Evolutionary conservation across 2,797 vertebrate genomes (phyloP), one percentile per base, ranked within the genome.

Genomic region (Muscicapa comitata): DNA sequence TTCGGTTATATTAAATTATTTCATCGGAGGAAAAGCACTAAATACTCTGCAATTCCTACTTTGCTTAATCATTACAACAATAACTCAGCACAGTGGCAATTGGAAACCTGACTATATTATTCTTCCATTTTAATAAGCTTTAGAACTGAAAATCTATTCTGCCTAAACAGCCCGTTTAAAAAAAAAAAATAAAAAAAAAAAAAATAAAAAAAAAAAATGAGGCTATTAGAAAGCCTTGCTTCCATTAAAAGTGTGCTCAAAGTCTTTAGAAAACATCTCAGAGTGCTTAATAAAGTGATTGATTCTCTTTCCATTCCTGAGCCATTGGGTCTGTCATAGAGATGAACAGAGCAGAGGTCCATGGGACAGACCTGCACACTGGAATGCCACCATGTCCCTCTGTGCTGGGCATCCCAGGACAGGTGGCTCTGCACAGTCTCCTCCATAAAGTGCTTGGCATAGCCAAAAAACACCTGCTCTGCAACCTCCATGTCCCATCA

Each of bases 251-350:
- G 55, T 17, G 53, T 73, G 85, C 43, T 88, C 66, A 47, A 88
- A 97, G 86, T 72, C 75, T 95, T 95, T 76, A 82, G 92, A 93
- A 94, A 96, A 51, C 61, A 80, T 33, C 55, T 67, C 17, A 40
- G 45, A 74, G 63, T 5, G 8, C 47, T 74, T 47, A 71, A 76
- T n/a, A 42, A 61, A 75, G 47, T 31, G 65, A 51, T 74, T 57
- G 3, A 33, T 77, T 83, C 50, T 66, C 58, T 58, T 31, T 51
- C 47, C 43, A n/a, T 14, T 75, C 58, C 35, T 19, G 13, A 61
- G 68, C 42, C 73, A 15, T 2, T 18, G 58, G 65, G 47, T 90
- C 54, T 63, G 61, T 24, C 17, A 11, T 0, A 58, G 43, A 74
- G 55, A 38, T 10, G 63, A 40, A 40, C 2, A 35, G 1, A 53